phyloP scores from a whole-genome alignment of 2,797 vertebrate genomes.

The Heteromormyrus szaboi region DNA sequence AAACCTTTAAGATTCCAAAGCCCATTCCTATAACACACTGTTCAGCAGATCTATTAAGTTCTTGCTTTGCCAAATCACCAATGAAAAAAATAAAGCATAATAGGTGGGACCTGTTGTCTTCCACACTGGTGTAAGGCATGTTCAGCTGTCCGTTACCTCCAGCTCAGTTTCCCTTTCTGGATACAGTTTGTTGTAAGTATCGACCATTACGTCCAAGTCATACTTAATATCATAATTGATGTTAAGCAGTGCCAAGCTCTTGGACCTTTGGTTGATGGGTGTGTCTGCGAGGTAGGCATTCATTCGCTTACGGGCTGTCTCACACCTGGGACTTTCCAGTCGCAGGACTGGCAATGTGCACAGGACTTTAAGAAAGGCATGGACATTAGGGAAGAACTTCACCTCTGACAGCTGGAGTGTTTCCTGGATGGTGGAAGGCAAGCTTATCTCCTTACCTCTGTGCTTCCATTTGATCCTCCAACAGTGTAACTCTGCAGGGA shows the following conservation, averaged over 20 bases:
- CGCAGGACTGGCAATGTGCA: slow-evolving; percentile 81
- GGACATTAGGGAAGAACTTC: slow-evolving; percentile 94
- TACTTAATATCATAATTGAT: slow-evolving; percentile 84
- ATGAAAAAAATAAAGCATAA: neutral
- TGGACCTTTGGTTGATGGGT: slow-evolving; percentile 69
- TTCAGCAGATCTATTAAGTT: neutral
- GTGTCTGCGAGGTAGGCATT: slow-evolving; percentile 72
- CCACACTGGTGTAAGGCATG: neutral
- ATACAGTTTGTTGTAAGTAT: slow-evolving; percentile 84
- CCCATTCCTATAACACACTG: neutral
- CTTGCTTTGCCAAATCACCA: neutral
- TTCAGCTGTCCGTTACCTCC: slow-evolving; percentile 22
- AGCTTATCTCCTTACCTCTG: slow-evolving; percentile 86
- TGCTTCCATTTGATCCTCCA: slow-evolving; percentile 99
- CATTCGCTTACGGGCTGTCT: slow-evolving; percentile 67
- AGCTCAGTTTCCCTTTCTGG: slow-evolving; percentile 66
- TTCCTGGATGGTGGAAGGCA: slow-evolving; percentile 86
- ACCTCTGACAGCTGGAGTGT: slow-evolving; percentile 89
- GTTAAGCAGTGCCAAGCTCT: slow-evolving; percentile 78
- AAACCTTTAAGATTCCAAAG: neutral
- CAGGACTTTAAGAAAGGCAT: slow-evolving; percentile 82
- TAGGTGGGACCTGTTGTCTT: neutral
- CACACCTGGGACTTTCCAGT: slow-evolving; percentile 63
- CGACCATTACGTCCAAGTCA: slow-evolving; percentile 90
- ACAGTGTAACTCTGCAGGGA: slow-evolving; percentile 89